Evolutionary conservation across 1,140 invertebrate species (phyloP), one percentile per base, ranked within the genome.

Genomic region (Drosophila gunungcola): DNA sequence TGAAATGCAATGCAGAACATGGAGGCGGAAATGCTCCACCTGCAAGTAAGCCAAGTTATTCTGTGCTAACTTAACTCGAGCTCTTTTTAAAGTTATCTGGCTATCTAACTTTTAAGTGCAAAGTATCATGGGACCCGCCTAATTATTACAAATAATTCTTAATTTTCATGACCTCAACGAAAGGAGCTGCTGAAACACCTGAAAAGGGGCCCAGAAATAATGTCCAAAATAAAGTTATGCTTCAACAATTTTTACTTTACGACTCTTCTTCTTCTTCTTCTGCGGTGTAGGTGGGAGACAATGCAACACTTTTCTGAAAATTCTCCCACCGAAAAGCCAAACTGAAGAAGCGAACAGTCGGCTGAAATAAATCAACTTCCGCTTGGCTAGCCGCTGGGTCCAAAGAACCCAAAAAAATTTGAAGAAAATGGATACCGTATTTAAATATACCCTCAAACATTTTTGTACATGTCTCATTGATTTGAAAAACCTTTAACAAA

Each of bases 71-170:
- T 69, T 49, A 32, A 57, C 57, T 54, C 11, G 2, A 21, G 13
- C 10, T 27, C 34, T 12, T 34, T 27, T 39, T 13, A 29, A 11
- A 21, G 41, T 32, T 11, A 6, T 11, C 21, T 10, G 16, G 16
- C 16, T 21, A 21, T 2, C 12, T 4, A 11, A 16, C 54, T 56
- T 16, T 5, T 41, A 48, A 38, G 11, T 32, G 4, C 29, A 16
- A 45, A 58, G 53, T 49, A 60, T 63, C 13, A 51, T 32, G 34
- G 41, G 21, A 41, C 43, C 21, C 6, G 36, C 63, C 79, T 77
- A 86, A 86, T 86, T 83, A 88, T 83, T 79, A 83, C 83, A 88
- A 77, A 86, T 88, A 88, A 76, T 88, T 88, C 72, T 73, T 88
- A 65, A 79, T 88, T 88, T 82, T 88, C 41, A 86, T 72, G 78